A percentile compares a stretch with the other conserved stretches of the same genome.
phyloP scores from a whole-genome alignment of 2,797 vertebrate species.

The Etheostoma nigrum region DNA sequence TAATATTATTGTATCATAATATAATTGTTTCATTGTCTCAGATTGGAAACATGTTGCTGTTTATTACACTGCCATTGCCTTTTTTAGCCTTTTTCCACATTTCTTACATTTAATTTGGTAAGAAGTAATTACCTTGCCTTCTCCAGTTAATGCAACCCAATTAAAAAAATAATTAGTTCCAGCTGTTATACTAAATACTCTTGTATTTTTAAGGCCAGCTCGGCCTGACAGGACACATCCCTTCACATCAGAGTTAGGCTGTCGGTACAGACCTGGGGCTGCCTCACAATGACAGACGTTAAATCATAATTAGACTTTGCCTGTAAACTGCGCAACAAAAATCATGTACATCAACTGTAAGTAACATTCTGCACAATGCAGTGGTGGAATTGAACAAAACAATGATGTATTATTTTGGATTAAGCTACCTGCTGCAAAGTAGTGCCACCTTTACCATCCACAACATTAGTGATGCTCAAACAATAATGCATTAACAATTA shows the following conservation, averaged over 20 bases:
- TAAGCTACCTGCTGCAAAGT: not conserved
- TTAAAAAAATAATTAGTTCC: conserved; percentile 48
- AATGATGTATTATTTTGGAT: too few species aligned
- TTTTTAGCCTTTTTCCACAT: not conserved
- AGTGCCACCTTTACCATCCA: not conserved
- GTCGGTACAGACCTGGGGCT: not conserved
- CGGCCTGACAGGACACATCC: not conserved
- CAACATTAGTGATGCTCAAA: not conserved
- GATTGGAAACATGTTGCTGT: not conserved
- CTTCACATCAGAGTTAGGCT: conserved; percentile 20
- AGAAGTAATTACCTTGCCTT: conserved; percentile 42
- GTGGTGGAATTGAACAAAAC: not conserved
- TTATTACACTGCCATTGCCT: not conserved
- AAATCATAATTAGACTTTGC: not conserved
- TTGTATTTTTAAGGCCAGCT: not conserved
- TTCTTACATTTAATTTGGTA: conserved; percentile 33
- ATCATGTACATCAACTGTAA: not conserved
- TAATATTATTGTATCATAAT: not conserved
- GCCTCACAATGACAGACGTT: not conserved
- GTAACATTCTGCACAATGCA: not conserved
- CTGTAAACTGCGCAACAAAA: not conserved
- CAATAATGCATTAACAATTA: conserved; percentile 1
- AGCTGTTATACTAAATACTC: conserved; percentile 35
- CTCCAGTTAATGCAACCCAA: conserved; percentile 30
- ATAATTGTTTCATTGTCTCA: not conserved